Percentiles rank a stretch among this genome's conserved stretches.
Conservation (phyloP, 30 jellyfish, hydroid and myxozoan genomes). For the Aurelia aurita region DNA sequence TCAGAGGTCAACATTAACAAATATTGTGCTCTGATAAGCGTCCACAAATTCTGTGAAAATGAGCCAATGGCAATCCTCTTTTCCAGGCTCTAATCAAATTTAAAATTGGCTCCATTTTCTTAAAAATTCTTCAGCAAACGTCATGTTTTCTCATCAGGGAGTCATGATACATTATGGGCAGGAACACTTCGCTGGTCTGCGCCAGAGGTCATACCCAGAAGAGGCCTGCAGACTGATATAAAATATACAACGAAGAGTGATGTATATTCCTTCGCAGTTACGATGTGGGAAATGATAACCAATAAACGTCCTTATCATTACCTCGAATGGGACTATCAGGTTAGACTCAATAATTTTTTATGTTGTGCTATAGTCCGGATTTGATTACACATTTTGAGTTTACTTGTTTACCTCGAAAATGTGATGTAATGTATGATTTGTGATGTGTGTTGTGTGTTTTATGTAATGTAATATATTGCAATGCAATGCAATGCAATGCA, state of each 20-base stretch:
- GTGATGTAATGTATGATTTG: too few relatives aligned
- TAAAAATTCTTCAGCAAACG: background rate
- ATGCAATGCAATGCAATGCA: too few relatives aligned
- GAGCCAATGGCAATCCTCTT: too few relatives aligned
- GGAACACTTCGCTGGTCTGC: conserved; percentile 81
- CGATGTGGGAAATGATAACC: conserved; percentile 79
- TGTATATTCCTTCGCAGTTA: conserved; percentile 72
- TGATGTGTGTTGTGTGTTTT: too few relatives aligned
- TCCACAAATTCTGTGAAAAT: too few relatives aligned
- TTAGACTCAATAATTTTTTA: background rate
- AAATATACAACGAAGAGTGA: conserved; percentile 62
- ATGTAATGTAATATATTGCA: too few relatives aligned
- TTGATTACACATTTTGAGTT: too few relatives aligned
- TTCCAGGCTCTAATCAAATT: background rate
- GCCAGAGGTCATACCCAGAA: conserved; percentile 61
- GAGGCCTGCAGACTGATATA: background rate
- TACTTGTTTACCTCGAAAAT: too few relatives aligned
- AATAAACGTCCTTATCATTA: conserved; percentile 57
- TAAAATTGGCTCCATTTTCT: background rate
- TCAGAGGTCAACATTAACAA: too few relatives aligned
- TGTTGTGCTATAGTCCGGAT: too few relatives aligned
- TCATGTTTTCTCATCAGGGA: background rate
- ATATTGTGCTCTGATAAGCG: too few relatives aligned
- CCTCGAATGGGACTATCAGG: conserved; percentile 52
- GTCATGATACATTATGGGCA: conserved; percentile 42